Base-by-base conservation (phyloP, 2,888 invertebrate species). In the Schrankia costaestrigalis region DNA sequence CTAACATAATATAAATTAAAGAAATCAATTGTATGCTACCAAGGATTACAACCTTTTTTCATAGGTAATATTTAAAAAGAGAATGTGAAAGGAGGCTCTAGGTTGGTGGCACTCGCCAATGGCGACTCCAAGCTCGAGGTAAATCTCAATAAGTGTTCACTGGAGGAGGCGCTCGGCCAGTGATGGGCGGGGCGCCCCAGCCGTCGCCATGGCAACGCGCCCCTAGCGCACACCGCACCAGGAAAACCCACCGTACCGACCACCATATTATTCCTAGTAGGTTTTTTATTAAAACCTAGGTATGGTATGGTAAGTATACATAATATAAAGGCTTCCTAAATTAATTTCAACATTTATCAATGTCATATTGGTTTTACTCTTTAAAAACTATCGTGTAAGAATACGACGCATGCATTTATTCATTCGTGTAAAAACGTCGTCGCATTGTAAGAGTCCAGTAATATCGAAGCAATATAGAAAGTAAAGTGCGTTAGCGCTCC, bases 401-500 rank as follows among this genome's bases (percentile, higher is more conserved):
- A 30, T 24, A 28, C 15, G 38, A 25, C 38, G 11, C 14, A 36
- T 55, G 25, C 36, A 44, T 49, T 37, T 46, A 45, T 31, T 29
- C 28, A 13, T 35, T 39, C 31, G 34, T 32, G 41, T 52, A 59
- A 59, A 63, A 62, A 57, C 37, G 24, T 37, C 50, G 46, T 51
- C 46, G 52, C 62, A 62, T 62, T 57, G 54, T 58, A 59, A 63
- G 59, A 63, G 45, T 46, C 42, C 40, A 57, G 63, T 69, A 68
- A 63, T 56, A 71, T 64, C 64, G 65, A 57, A 68, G 69, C 64
- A 67, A 63, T 78, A 77, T 85, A 86, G 86, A 87, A 87, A 86
- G 85, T 86, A 81, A 78, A 77, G 74, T 80, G 77, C 74, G 79
- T 80, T 77, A 75, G 70, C 71, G 77, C 70, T n/a, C n/a, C n/a